Percentiles rank a stretch among this genome's conserved stretches.
Conservation (phyloP, 2,797 vertebrate genomes). For the Acanthiza pusilla region DNA sequence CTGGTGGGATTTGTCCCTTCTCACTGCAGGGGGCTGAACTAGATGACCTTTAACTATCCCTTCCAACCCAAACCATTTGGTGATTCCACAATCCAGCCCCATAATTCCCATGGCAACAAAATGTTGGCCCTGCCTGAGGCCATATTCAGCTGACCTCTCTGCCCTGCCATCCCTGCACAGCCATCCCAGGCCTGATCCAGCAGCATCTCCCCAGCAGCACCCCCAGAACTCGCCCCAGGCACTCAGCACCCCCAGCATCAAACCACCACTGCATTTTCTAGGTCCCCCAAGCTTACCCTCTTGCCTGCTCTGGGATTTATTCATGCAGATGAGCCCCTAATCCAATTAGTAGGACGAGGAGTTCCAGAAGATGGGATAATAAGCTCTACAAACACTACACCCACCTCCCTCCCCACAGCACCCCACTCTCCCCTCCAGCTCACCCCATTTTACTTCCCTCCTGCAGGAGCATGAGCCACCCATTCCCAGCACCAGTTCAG, state of each 20-base stretch:
- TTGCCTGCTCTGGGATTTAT: not conserved
- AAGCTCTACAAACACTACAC: not conserved
- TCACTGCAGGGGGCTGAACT: not conserved
- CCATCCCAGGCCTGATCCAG: not conserved
- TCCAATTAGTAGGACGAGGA: not conserved
- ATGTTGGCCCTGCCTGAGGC: not conserved
- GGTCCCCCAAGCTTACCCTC: not conserved
- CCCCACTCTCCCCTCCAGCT: not conserved
- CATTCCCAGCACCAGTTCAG: not conserved
- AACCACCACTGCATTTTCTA: not conserved
- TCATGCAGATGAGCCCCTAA: not conserved
- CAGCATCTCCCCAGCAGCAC: not conserved
- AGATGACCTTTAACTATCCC: not conserved
- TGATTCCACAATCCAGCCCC: not conserved
- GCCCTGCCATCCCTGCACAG: not conserved
- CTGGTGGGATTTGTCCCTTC: not conserved
- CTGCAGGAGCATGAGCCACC: not conserved
- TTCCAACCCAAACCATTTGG: not conserved
- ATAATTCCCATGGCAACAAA: accelerated
- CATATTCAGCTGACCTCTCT: accelerated
- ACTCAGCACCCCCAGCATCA: not conserved
- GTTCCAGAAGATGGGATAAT: not conserved
- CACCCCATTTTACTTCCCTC: not conserved
- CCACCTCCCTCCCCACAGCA: not conserved
- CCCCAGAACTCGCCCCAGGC: not conserved